phyloP scores from a whole-genome alignment of 2,888 invertebrate species.

The Epirrhoe tristata region DNA sequence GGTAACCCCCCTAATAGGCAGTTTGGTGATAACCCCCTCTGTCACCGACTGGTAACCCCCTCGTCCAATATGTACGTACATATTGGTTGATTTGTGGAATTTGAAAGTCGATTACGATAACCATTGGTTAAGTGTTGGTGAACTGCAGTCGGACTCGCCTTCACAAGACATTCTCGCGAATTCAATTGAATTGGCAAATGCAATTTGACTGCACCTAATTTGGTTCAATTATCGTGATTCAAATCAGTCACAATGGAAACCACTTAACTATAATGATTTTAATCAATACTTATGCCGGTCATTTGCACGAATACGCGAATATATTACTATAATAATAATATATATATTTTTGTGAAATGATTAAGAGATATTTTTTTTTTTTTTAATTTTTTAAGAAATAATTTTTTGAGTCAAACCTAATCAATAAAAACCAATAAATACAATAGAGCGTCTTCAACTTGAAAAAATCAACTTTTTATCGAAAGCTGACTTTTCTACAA shows the following conservation, averaged over 20 bases:
- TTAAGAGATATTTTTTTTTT: too few relatives aligned
- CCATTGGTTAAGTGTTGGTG: conserved; percentile 1
- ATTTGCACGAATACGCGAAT: too few relatives aligned
- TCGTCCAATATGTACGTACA: too few relatives aligned
- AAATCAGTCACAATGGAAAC: conserved; percentile 15
- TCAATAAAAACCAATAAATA: too few relatives aligned
- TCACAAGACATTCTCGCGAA: conserved; percentile 15
- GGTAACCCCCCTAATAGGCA: too few relatives aligned
- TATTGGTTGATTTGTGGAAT: too few relatives aligned
- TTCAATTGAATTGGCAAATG: conserved; percentile 20
- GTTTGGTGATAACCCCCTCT: too few relatives aligned
- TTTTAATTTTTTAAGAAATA: too few relatives aligned
- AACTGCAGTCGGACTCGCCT: background rate
- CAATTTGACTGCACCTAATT: conserved; percentile 23
- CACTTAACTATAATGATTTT: conserved; percentile 11
- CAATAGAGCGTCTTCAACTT: background rate
- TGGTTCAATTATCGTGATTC: conserved; percentile 15
- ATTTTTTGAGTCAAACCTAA: too few relatives aligned
- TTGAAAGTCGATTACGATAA: background rate
- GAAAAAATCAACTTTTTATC: background rate
- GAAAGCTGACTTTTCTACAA: conserved; percentile 8
- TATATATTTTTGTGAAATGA: too few relatives aligned
- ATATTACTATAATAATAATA: too few relatives aligned
- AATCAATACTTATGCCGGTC: conserved; percentile 6
- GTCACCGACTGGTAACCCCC: too few relatives aligned